Evolutionary conservation across 2,113 vertebrate genomes (phyloP), one percentile per base, ranked within the genome.

Genomic region (Eublepharis macularius): DNA sequence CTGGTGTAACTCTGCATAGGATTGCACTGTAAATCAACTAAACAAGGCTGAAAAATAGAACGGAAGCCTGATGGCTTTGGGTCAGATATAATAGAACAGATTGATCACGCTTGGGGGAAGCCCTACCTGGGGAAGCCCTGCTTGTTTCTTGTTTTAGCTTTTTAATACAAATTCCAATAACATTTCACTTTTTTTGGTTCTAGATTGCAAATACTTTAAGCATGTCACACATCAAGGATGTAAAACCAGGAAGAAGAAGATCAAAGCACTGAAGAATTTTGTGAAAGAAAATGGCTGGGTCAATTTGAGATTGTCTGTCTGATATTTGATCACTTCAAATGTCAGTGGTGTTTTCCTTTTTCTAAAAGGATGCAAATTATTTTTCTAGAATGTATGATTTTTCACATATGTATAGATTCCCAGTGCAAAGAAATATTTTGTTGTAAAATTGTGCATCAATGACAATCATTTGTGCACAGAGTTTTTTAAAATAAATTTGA

Each of bases 141-240:
- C 9, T 45, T 45, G 16, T 21, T 9, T 65, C 11, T 2, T 2
- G 19, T 79, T 87, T 90, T 79, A 1, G 19, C 75, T 83, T 66
- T 69, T 82, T 70, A 88, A 41, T 3, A 76, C 84, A 6, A 79
- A 0, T 80, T 0, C 1, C 68, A 14, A 2, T 83, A 2, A 16
- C 70, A 17, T 45, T 84, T 87, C 24, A 24, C 68, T 10, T 86
- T 88, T 80, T 47, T 5, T 36, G 80, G 88, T 9, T 93, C 72
- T 89, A 97, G 97, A 90, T 77, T 96, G 94, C 85, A 96, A 88
- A 66, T 97, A 97, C 74, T 97, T 96, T 34, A 94, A 89, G n/a
- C 92, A 93, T 11, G 49, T 97, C 21, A 96, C 86, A n/a, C 92
- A 86, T 43, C 94, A 94, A 82, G 95, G 95, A 76, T 91, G 87